These are phyloP conservation scores for Nephrotoma appendiculata DNA, from an alignment of 2,888 invertebrate species.

Conservation along the genomic window DNA sequence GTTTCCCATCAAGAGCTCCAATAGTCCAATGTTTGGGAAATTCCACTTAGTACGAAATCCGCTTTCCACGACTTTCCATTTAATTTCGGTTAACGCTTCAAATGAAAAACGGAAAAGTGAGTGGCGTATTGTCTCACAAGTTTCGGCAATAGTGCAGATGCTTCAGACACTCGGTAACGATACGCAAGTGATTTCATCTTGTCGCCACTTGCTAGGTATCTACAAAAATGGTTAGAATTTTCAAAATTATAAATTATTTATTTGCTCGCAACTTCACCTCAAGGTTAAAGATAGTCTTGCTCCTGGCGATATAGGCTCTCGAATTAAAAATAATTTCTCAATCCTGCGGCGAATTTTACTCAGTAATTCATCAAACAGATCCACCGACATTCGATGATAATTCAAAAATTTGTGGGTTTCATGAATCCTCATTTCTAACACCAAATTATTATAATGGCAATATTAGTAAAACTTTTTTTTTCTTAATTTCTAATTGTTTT, in stretches of 20 bases:
- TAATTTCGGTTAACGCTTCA: neutral
- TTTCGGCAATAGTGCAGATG: neutral
- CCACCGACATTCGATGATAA: neutral
- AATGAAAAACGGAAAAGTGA: neutral
- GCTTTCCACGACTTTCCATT: neutral
- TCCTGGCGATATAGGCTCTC: neutral
- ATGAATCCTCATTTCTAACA: neutral
- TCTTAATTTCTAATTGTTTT: neutral
- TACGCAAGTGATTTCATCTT: neutral
- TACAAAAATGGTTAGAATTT: neutral
- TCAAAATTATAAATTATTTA: neutral
- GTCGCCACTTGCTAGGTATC: slow-evolving; percentile 1
- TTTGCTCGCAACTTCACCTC: neutral
- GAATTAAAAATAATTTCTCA: neutral
- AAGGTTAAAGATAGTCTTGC: neutral
- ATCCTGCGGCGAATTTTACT: neutral
- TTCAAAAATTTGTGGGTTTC: neutral
- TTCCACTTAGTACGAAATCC: neutral
- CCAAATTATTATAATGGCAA: neutral
- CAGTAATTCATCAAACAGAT: neutral
- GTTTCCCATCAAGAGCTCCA: neutral
- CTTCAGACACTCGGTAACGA: neutral
- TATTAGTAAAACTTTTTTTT: neutral
- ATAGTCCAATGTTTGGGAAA: neutral
- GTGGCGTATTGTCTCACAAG: neutral